Conservation (phyloP, 2,888 invertebrate species). For the Ennomos fuscantarius region DNA sequence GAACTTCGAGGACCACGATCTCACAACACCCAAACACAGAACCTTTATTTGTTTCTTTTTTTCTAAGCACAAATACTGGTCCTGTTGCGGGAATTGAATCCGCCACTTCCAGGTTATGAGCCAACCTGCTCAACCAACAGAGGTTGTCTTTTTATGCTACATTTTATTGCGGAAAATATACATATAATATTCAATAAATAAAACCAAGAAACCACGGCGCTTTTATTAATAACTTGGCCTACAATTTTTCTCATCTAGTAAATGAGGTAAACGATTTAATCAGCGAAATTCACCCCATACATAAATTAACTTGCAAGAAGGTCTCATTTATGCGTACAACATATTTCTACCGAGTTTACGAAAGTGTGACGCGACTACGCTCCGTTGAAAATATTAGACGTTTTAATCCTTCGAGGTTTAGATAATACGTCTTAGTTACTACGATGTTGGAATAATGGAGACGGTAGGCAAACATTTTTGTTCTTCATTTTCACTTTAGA, state of each 20-base stretch:
- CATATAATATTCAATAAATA: too few relatives aligned
- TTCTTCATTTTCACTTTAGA: not conserved
- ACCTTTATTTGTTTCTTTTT: too few relatives aligned
- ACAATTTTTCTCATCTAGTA: constrained; percentile 8
- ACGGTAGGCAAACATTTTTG: constrained; percentile 17
- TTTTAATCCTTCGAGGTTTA: constrained; percentile 65
- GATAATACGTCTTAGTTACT: constrained; percentile 46
- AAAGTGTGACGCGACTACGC: constrained; percentile 56
- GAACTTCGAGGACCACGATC: too few relatives aligned
- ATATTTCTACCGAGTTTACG: constrained; percentile 46
- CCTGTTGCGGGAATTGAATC: too few relatives aligned
- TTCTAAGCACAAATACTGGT: too few relatives aligned
- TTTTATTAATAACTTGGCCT: not conserved
- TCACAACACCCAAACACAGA: too few relatives aligned
- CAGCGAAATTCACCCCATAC: constrained; percentile 18
- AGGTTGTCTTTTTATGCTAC: too few relatives aligned
- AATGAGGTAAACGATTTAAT: constrained; percentile 17
- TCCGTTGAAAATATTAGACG: constrained; percentile 55
- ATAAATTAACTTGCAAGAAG: constrained; percentile 27
- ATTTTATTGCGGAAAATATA: too few relatives aligned
- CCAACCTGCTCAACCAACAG: too few relatives aligned
- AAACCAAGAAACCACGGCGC: too few relatives aligned
- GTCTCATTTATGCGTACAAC: constrained; percentile 3
- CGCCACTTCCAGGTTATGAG: too few relatives aligned
- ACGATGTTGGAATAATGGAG: constrained; percentile 41